Base-by-base conservation (phyloP, 2,113 vertebrate species). In the Nibea albiflora region DNA sequence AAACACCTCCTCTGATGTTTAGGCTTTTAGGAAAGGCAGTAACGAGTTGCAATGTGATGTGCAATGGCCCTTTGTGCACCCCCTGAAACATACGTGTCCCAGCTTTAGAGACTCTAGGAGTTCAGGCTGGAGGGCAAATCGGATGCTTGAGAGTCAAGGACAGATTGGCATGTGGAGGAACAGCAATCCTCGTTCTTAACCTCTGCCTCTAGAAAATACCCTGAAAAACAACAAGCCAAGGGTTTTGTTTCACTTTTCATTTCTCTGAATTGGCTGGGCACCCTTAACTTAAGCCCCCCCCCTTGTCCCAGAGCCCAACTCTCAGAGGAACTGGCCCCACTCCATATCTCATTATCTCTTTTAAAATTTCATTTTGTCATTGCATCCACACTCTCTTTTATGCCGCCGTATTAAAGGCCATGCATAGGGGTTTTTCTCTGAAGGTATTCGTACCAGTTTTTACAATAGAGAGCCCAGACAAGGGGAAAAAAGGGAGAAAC, bases 401-500 rank as follows among this genome's bases (percentile, higher is more conserved):
- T 80, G 17, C 74, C 16, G 7, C 68, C 70, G 80, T 73, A 89
- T 94, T 90, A 93, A 92, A 89, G 84, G 85, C 76, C 76, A 71
- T 87, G 84, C 88, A 82, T 83, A 78, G 83, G 63, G 77, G 47
- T 70, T 95, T 95, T 95, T 95, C 96, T 97, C 96, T 96, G 95
- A 96, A 97, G 96, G 95, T 96, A 96, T 96, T 96, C 94, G 95
- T 95, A 96, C 96, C 95, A 94, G 94, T 96, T 96, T 50, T 96
- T 96, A 96, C 96, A 98, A 97, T 96, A 94, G 96, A 96, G 95
- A 94, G 93, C 95, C 92, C 93, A 95, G 96, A 96, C 95, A 96
- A 86, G 87, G 65, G 85, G 76, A 53, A 70, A 96, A 96, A 96
- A 78, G 81, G 71, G 83, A 96, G 93, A 95, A 95, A 97, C 96